These are phyloP conservation scores for Mugil cephalus DNA, from an alignment of 2,113 vertebrate species.

Conservation along the genomic window DNA sequence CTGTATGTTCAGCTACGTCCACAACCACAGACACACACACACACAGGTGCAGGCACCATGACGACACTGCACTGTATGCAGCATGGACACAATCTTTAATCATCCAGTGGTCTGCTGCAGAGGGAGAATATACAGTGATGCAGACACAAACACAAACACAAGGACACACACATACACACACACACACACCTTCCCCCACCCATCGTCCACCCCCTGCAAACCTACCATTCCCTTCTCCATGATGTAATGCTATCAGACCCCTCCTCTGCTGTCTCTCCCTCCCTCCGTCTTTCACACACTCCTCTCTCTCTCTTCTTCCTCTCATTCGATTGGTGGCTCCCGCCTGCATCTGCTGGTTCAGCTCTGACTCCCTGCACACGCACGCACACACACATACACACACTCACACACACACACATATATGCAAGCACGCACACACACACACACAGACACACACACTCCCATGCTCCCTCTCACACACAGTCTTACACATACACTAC, in stretches of 20 bases:
- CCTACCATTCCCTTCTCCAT: slow-evolving; percentile 74
- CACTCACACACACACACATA: slow-evolving; percentile 29
- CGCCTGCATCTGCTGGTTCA: slow-evolving; percentile 82
- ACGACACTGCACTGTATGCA: slow-evolving; percentile 60
- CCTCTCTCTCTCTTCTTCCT: slow-evolving; percentile 59
- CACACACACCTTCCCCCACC: slow-evolving; percentile 68
- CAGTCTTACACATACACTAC: slow-evolving; percentile 74
- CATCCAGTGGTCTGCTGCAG: slow-evolving; percentile 71
- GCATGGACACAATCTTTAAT: slow-evolving; percentile 62
- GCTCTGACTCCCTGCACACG: slow-evolving; percentile 69
- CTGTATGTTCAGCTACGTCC: slow-evolving; percentile 11
- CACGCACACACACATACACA: slow-evolving; percentile 33
- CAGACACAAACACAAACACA: slow-evolving; percentile 67
- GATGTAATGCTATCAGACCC: slow-evolving; percentile 83
- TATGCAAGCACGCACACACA: slow-evolving; percentile 2
- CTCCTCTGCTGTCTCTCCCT: slow-evolving; percentile 75
- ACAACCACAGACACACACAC: slow-evolving; percentile 48
- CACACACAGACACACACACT: slow-evolving; percentile 29
- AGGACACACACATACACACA: slow-evolving; percentile 43
- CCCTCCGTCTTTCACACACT: slow-evolving; percentile 62
- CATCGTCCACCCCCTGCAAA: slow-evolving; percentile 74
- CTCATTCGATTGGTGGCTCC: slow-evolving; percentile 79
- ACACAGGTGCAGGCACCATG: slow-evolving; percentile 70
- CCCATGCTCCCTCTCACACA: slow-evolving; percentile 58
- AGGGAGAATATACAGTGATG: slow-evolving; percentile 62